These are phyloP conservation scores for Brachypalpus laphriformis DNA, from an alignment of 2,888 invertebrate genomes.

Conservation along the genomic window DNA sequence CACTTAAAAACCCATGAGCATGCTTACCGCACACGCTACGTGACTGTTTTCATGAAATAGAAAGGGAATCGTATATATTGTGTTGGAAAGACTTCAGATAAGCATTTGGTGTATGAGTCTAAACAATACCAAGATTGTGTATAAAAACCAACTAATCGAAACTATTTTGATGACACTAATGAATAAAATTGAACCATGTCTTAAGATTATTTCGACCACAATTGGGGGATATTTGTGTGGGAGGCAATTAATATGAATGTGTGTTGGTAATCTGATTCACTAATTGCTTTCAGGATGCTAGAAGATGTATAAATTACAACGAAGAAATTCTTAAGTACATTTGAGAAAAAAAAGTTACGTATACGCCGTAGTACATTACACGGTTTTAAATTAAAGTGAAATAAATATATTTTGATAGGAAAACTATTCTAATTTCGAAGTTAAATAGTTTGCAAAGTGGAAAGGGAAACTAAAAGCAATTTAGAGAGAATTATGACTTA, in stretches of 20 bases:
- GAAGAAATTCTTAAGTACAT: background rate
- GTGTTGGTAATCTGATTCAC: conserved; percentile 4
- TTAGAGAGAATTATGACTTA: no score
- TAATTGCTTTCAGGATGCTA: background rate
- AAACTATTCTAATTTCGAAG: background rate
- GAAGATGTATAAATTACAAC: background rate
- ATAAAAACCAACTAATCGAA: background rate
- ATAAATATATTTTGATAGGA: background rate
- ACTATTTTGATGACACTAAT: background rate
- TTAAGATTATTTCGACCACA: background rate
- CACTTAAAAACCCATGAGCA: conserved; percentile 37
- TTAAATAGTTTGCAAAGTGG: background rate
- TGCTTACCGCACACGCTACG: conserved; percentile 5
- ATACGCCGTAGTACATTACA: conserved; percentile 32
- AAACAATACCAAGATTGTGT: background rate
- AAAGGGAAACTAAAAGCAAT: no score
- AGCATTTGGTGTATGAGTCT: conserved; percentile 15
- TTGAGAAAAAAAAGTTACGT: conserved; percentile 32
- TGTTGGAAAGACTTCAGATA: conserved; percentile 3
- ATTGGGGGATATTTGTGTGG: background rate
- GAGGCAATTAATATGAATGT: conserved; percentile 9
- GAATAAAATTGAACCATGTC: background rate
- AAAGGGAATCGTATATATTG: background rate
- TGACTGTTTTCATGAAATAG: background rate
- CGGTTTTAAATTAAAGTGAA: background rate